Conservation (phyloP, 2,797 vertebrate species). For the Gymnopithys bicolor region DNA sequence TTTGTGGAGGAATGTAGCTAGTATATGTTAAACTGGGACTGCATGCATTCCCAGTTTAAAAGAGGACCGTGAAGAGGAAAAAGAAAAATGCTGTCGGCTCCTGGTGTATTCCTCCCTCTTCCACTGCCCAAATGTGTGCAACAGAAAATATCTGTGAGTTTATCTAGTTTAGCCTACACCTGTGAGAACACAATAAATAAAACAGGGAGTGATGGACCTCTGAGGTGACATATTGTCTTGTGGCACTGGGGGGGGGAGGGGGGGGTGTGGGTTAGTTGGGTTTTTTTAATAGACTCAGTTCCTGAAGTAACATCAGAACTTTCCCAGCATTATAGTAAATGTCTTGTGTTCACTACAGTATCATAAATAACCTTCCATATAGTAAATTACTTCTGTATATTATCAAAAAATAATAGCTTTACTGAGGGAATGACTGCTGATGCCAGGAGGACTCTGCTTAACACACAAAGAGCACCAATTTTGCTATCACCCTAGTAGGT, state of each 20-base stretch:
- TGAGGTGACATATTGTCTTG: not conserved
- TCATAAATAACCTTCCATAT: not conserved
- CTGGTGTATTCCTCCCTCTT: not conserved
- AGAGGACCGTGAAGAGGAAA: not conserved
- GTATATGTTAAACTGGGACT: not conserved
- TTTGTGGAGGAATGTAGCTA: not conserved
- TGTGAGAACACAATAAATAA: not conserved
- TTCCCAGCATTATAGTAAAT: not conserved
- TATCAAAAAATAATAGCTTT: not conserved
- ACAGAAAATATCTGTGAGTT: not conserved
- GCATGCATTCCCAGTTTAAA: not conserved
- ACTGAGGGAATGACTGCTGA: not conserved
- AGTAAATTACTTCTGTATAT: not conserved
- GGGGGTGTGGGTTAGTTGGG: no score
- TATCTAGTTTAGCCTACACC: not conserved
- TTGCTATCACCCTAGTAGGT: not conserved
- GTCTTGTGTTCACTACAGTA: not conserved
- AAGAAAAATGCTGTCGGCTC: accelerated
- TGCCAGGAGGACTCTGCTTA: not conserved
- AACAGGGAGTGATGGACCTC: not conserved
- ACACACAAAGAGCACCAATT: not conserved
- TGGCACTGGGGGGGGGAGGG: accelerated
- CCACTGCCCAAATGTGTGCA: not conserved
- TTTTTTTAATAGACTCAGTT: not conserved
- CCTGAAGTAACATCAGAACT: not conserved